Evolutionary conservation across 2,797 vertebrate genomes (phyloP).

Genomic region (Sebastes kiyomatsui): DNA sequence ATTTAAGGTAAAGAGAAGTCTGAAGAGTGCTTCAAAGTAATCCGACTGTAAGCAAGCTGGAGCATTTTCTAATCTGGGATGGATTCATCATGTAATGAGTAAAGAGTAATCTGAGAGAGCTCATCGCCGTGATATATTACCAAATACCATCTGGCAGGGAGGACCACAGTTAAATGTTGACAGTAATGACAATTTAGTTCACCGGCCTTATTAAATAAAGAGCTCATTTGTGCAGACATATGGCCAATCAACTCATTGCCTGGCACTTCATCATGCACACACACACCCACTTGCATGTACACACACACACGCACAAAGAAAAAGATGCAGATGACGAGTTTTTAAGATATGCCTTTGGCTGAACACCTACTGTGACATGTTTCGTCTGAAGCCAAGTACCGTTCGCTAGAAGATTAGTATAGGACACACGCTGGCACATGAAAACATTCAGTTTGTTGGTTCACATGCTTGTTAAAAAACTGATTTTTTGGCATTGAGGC

Average conservation of each 20-base stretch:
- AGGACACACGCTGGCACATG: not conserved
- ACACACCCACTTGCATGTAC: not conserved
- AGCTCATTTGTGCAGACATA: slow-evolving; percentile 77
- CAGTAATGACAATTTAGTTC: slow-evolving; percentile 81
- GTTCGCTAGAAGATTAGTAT: not conserved
- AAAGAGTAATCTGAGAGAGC: slow-evolving; percentile 65
- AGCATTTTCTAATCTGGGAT: slow-evolving; percentile 44
- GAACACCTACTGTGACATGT: not conserved
- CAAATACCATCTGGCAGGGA: slow-evolving; percentile 74
- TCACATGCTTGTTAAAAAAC: not conserved
- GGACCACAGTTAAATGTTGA: slow-evolving; percentile 76
- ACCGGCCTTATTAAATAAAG: slow-evolving; percentile 80
- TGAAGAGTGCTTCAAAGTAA: slow-evolving; percentile 9
- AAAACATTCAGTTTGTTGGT: not conserved
- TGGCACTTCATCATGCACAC: slow-evolving; percentile 54
- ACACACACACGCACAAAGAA: not conserved
- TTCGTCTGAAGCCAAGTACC: not conserved
- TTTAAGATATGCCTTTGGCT: not conserved
- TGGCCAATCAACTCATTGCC: slow-evolving; percentile 70
- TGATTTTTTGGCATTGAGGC: not conserved
- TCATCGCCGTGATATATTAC: slow-evolving; percentile 70
- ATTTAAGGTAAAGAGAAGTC: not conserved
- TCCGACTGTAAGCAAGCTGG: slow-evolving; percentile 28
- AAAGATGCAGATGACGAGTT: not conserved
- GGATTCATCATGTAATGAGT: slow-evolving; percentile 54